A percentile compares a stretch with the other conserved stretches of the same genome.
Conservation (phyloP, 2,797 vertebrate genomes). For the Sphaeramia orbicularis region DNA sequence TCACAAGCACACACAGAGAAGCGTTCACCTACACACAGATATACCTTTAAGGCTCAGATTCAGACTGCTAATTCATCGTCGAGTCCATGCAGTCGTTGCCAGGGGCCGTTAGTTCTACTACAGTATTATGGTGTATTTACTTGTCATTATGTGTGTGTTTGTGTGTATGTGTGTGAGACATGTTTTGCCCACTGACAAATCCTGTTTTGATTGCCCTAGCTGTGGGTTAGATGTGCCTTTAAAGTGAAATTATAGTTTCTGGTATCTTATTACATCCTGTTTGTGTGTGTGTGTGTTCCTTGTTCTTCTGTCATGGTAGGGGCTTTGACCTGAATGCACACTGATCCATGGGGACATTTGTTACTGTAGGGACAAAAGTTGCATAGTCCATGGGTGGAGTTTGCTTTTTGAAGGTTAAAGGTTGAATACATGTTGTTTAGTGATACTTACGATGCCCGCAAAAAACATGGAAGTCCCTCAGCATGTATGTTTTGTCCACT, state of each 20-base stretch:
- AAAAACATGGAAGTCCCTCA: no score
- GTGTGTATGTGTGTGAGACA: constrained; percentile 6
- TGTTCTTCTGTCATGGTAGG: no score
- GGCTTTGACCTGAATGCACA: no score
- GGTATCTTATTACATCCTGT: constrained; percentile 27
- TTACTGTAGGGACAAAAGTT: no score
- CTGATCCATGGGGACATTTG: no score
- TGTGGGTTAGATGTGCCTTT: constrained; percentile 23
- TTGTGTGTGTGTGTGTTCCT: constrained; percentile 12
- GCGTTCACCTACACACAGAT: constrained; percentile 37
- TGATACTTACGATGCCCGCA: no score
- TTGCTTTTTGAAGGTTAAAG: no score
- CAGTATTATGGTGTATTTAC: constrained; percentile 20
- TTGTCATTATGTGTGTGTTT: background rate
- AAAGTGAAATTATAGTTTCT: constrained; percentile 40
- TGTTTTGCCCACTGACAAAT: constrained; percentile 21
- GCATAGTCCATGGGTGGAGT: no score
- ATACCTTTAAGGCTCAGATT: constrained; percentile 23
- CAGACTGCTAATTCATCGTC: constrained; percentile 37
- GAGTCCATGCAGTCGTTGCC: constrained; percentile 18
- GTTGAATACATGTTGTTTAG: no score
- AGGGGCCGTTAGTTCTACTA: constrained; percentile 18
- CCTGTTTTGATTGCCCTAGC: constrained; percentile 36
- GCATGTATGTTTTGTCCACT: no score
- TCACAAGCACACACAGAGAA: constrained; percentile 13